These are phyloP conservation scores for Hylomyscus alleni DNA, from an alignment of 2,797 vertebrate genomes.

Conservation along the genomic window DNA sequence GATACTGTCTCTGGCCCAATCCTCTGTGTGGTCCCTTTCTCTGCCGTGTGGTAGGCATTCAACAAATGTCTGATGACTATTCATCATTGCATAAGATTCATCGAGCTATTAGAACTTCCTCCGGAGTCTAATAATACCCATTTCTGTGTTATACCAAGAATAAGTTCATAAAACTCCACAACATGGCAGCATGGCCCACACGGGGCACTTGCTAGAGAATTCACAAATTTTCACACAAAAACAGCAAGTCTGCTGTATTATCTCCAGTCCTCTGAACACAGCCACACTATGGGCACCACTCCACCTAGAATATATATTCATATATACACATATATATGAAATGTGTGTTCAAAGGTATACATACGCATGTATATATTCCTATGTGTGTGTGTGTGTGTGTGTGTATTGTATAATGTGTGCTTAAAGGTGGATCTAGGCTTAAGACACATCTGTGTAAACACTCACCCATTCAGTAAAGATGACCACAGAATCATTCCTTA, in stretches of 20 bases:
- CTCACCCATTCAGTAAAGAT: background rate
- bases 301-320: background rate
- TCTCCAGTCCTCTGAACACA: background rate
- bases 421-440: background rate
- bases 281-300: background rate
- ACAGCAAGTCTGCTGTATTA: background rate
- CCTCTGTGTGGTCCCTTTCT: background rate
- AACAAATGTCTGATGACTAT: background rate
- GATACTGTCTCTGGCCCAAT: background rate
- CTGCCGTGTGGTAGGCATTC: background rate
- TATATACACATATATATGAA: background rate
- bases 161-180: background rate
- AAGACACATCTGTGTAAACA: slow-evolving; percentile 67
- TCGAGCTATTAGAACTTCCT: background rate
- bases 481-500: background rate
- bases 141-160: slow-evolving; percentile 15
- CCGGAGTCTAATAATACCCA: background rate
- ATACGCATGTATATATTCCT: too few species aligned
- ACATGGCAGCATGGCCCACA: background rate
- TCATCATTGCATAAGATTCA: background rate
- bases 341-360: too few species aligned
- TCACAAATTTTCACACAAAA: background rate
- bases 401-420: background rate
- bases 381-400: too few species aligned
- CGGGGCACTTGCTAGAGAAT: background rate